Base-by-base conservation (phyloP, 1,140 invertebrate species). In the Drosophila sucinea region DNA sequence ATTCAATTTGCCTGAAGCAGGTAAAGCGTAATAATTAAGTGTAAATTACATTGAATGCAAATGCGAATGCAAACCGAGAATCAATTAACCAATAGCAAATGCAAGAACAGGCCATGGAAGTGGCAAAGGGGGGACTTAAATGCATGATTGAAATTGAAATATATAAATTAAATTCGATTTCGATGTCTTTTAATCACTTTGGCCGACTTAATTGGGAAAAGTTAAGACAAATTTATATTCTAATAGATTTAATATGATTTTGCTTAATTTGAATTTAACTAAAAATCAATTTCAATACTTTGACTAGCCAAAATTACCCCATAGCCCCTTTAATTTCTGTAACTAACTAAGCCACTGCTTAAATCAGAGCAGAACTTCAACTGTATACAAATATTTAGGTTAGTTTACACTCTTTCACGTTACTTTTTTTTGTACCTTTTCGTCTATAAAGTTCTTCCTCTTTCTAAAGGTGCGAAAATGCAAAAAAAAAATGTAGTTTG, bases 401-500 rank as follows among this genome's bases (percentile, higher is more conserved):
- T 68, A 69, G 73, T 69, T 69, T 60, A 60, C 57, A 54, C 60
- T 41, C 17, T 63, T 73, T 70, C 44, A 23, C 38, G 6, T 17
- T 17, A 17, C 17, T 17, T 17, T 17, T 17, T 1, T 51, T 70
- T 64, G 41, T 44, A 23, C 4, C 25, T 33, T 3, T 30, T 56
- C 40, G n/a, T 57, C n/a, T 44, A 11, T 38, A 76, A 17, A 33
- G 25, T 60, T 60, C 17, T 25, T 17, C 29, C 2, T n/a, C 44
- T 64, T 47, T 66, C 11, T 17, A 23, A 17, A 2, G 71, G 67
- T 32, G 47, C 64, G 38, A 55, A 57, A 73, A 17, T 17, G 17
- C 17, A 17, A 71, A 83, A 66, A 70, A 73, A 58, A 58, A 81
- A 81, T 83, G 63, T 74, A 72, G 77, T 70, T 79, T 61, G 65